Percentiles rank a stretch among this genome's conserved stretches.
phyloP scores from a whole-genome alignment of 2,113 vertebrate species.

The Drymodes brunneopygia region DNA sequence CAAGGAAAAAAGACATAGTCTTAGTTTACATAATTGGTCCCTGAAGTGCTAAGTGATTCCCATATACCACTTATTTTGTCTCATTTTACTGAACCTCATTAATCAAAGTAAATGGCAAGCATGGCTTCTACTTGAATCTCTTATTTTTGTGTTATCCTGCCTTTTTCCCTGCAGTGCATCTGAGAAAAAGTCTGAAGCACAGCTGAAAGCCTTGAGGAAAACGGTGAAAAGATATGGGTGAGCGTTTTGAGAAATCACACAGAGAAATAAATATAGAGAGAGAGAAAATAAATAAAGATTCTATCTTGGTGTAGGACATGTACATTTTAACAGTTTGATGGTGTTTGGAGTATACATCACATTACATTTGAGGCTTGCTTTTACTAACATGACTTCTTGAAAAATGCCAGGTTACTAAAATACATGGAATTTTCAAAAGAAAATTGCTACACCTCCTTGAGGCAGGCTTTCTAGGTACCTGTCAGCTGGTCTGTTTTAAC shows the following conservation, averaged over 20 bases:
- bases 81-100: not conserved
- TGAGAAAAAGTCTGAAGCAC: not conserved
- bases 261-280: not conserved
- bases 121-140: not conserved
- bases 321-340: conserved; percentile 31
- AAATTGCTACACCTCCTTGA: not conserved
- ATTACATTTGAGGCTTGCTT: not conserved
- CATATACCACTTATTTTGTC: not conserved
- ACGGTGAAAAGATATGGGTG: not conserved
- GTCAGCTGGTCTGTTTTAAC: not conserved
- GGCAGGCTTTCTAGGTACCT: not conserved
- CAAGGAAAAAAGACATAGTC: not conserved
- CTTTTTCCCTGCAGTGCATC: not conserved
- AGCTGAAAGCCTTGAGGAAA: conserved; percentile 19
- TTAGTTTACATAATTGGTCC: not conserved
- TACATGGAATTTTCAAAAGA: not conserved
- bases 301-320: not conserved
- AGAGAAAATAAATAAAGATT: not conserved
- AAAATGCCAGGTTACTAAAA: not conserved
- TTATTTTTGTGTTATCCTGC: not conserved
- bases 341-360: not conserved
- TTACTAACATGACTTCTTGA: not conserved
- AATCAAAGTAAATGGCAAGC: not conserved
- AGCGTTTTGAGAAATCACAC: conserved; percentile 9
- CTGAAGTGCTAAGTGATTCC: not conserved